Evolutionary conservation across 1,140 invertebrate genomes (phyloP).

Genomic region (Elymnias hypermnestra): DNA sequence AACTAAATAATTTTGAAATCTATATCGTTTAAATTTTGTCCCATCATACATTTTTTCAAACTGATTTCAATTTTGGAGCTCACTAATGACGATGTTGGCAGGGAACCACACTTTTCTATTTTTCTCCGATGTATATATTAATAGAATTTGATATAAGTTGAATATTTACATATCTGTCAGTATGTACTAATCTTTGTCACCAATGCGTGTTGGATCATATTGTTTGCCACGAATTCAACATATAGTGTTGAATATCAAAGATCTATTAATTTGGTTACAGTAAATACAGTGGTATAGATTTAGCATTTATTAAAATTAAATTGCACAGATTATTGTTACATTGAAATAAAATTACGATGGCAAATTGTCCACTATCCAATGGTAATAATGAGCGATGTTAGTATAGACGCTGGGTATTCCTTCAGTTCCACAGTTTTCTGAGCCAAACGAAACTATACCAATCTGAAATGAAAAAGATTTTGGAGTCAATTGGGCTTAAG

Average conservation of each 20-base stretch:
- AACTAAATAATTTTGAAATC: too few species aligned
- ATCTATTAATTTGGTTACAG: background rate
- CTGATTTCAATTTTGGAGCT: too few species aligned
- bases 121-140: too few species aligned
- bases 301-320: constrained; percentile 4
- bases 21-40: too few species aligned
- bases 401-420: constrained; percentile 83
- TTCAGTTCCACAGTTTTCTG: constrained; percentile 81
- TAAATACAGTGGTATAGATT: background rate
- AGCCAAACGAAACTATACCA: constrained; percentile 84
- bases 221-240: too few species aligned
- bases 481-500: too few species aligned
- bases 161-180: too few species aligned
- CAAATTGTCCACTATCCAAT: constrained; percentile 82
- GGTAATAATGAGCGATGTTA: constrained; percentile 80
- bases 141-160: too few species aligned
- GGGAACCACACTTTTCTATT: too few species aligned
- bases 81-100: too few species aligned
- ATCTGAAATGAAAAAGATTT: constrained; percentile 76
- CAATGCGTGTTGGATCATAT: background rate
- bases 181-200: background rate
- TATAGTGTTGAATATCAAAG: too few species aligned
- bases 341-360: constrained; percentile 47
- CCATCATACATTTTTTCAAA: too few species aligned
- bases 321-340: constrained; percentile 9